Evolutionary conservation across 2,888 invertebrate genomes (phyloP).

Genomic region (Rhogogaster chlorosoma): DNA sequence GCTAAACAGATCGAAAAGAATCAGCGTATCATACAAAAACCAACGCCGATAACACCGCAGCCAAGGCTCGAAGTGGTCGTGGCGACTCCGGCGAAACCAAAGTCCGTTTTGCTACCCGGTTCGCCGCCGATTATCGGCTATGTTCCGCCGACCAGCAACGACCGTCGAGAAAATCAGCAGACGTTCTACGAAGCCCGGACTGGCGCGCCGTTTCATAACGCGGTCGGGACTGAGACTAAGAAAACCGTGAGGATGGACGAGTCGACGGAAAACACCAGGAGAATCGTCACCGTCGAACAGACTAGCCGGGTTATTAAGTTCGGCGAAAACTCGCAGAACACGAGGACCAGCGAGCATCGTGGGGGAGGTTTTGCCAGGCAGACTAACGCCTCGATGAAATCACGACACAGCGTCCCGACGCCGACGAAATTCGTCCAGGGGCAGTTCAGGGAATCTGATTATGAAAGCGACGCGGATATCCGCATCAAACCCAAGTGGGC

Average conservation of each 20-base stretch:
- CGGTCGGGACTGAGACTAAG: conserved; percentile 84
- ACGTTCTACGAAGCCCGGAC: conserved; percentile 81
- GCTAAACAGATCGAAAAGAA: conserved; percentile 62
- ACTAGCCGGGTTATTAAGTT: conserved; percentile 86
- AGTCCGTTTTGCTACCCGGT: conserved; percentile 80
- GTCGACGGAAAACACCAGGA: conserved; percentile 83
- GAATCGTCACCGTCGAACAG: conserved; percentile 85
- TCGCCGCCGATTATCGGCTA: conserved; percentile 82
- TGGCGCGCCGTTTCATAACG: conserved; percentile 81
- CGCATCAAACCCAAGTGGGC: conserved; percentile 84
- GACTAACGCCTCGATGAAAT: conserved; percentile 55
- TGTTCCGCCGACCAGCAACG: conserved; percentile 74
- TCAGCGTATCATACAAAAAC: conserved; percentile 71
- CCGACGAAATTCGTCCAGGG: conserved; percentile 85
- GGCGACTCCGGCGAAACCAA: conserved; percentile 64
- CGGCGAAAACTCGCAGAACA: conserved; percentile 76
- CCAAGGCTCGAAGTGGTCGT: conserved; percentile 44
- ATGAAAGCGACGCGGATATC: conserved; percentile 85
- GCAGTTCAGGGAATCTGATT: conserved; percentile 84
- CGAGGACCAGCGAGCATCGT: not conserved
- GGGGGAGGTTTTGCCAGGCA: conserved; percentile 23
- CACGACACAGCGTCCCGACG: conserved; percentile 75
- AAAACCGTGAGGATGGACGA: conserved; percentile 87
- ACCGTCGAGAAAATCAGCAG: conserved; percentile 76
- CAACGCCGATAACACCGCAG: conserved; percentile 51